Evolutionary conservation across 1,140 invertebrate genomes (phyloP), one percentile per base, ranked within the genome.

Genomic region (Meteorus sp.): DNA sequence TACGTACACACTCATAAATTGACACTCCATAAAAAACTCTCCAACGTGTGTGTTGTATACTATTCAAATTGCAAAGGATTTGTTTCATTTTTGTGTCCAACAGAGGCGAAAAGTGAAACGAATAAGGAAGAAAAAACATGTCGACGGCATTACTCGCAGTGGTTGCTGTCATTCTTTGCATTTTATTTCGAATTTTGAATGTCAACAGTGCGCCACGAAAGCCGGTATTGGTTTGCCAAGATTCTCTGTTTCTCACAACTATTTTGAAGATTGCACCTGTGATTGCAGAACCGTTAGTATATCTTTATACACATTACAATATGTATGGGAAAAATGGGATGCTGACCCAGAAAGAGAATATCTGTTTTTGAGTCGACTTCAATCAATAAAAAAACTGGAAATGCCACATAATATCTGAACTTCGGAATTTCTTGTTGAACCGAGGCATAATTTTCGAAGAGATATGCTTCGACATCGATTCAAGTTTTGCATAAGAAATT

Each of bases 131-230:
- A 13, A 39, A 4, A 39, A 72, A 67, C 35, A 91, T 90, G 89
- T 91, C 88, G 62, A 88, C 89, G 50, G 88, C 89, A 54, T 75
- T 90, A 45, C 75, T 92, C 59, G 88, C 89, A 37, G 82, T 88
- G 6, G 76, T 91, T 61, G 90, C 89, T 47, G 88, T 92, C 23
- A 87, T 92, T 62, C 76, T 92, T 48, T 90, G 89, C 75, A 84
- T 91, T 61, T 81, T 94, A 52, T 90, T 92, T 72, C 83, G 90
- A 71, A 87, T 93, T 68, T 78, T 94, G 35, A 92, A 93, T 76
- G 87, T 93, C 43, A 89, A 89, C 72, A 91, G 88, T 66, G 84
- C 88, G 67, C 84, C 91, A 0, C 82, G 88, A 56, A 87, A 86
- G 73, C 91, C 91, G 15, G 77, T 83, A 47, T 82, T 93, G 22